phyloP scores from a whole-genome alignment of 2,888 invertebrate species.

The Xylocampa areola region DNA sequence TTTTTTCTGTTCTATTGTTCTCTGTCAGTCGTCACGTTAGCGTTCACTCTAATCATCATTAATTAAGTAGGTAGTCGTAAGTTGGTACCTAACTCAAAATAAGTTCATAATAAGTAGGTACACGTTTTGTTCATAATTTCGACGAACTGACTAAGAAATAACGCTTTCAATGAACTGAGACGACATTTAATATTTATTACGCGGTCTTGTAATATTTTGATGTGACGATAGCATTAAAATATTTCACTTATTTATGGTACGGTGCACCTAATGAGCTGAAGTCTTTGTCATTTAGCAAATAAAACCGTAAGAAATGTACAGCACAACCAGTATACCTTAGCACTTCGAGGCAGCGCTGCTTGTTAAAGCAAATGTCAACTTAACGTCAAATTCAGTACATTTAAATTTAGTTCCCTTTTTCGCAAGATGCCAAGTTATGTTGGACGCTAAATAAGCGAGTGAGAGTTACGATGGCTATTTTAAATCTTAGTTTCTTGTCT shows the following conservation, averaged over 20 bases:
- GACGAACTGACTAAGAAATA: conserved; percentile 45
- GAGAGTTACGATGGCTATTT: conserved; percentile 36
- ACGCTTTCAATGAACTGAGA: conserved; percentile 40
- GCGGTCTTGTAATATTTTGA: conserved; percentile 41
- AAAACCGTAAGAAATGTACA: conserved; percentile 22
- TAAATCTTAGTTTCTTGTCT: conserved; percentile 16
- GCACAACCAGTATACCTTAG: background rate
- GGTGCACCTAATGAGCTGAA: conserved; percentile 41
- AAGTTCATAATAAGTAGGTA: too few relatives aligned
- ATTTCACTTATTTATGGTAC: conserved; percentile 51
- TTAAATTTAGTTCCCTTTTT: conserved; percentile 1
- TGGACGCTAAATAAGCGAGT: conserved; percentile 8
- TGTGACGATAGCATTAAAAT: conserved; percentile 48
- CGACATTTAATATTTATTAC: conserved; percentile 55
- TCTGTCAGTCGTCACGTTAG: too few relatives aligned
- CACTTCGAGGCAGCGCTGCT: conserved; percentile 13
- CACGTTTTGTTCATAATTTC: too few relatives aligned
- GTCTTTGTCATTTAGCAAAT: conserved; percentile 38
- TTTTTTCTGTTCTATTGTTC: too few relatives aligned
- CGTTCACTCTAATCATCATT: too few relatives aligned
- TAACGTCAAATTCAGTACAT: conserved; percentile 16
- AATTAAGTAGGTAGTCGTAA: too few relatives aligned
- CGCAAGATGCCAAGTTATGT: conserved; percentile 2
- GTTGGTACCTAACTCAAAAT: too few relatives aligned
- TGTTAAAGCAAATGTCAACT: background rate